Evolutionary conservation across 2,113 vertebrate genomes (phyloP).

Genomic region (Alligator sinensis): DNA sequence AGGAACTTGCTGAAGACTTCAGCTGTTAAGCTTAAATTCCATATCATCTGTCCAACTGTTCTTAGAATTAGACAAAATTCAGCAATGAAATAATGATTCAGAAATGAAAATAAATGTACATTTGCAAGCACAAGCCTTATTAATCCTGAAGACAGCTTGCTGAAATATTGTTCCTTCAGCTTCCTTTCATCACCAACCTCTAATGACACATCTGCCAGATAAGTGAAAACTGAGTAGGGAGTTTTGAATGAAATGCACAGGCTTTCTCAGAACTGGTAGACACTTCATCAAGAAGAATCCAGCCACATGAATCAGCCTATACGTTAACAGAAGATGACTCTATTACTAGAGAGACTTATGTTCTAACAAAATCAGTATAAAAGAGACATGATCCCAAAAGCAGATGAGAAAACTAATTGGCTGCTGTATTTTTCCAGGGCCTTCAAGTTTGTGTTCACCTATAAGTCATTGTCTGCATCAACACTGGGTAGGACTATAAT

Average conservation of each 20-base stretch:
- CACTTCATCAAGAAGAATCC: neutral
- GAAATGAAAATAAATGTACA: neutral
- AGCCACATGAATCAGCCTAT: neutral
- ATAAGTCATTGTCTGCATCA: neutral
- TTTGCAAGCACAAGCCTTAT: neutral
- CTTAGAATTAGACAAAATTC: constrained; percentile 3
- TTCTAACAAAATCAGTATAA: constrained; percentile 18
- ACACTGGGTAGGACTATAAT: neutral
- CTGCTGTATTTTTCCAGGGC: neutral
- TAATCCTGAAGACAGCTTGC: neutral
- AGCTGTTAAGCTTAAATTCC: neutral
- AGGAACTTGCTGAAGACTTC: neutral
- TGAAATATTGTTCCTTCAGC: neutral
- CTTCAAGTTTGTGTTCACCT: neutral
- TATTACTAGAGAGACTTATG: neutral
- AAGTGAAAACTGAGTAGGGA: neutral
- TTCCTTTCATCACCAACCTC: constrained; percentile 28
- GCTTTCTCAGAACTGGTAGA: neutral
- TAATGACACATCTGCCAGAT: neutral
- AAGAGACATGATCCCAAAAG: neutral
- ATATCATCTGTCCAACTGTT: neutral
- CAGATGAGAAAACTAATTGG: neutral
- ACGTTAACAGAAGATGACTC: constrained; percentile 1
- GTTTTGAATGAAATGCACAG: constrained; percentile 18
- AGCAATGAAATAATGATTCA: constrained; percentile 9